Evolutionary conservation across 2,113 vertebrate genomes (phyloP).

Genomic region (Triplophysa rosa): DNA sequence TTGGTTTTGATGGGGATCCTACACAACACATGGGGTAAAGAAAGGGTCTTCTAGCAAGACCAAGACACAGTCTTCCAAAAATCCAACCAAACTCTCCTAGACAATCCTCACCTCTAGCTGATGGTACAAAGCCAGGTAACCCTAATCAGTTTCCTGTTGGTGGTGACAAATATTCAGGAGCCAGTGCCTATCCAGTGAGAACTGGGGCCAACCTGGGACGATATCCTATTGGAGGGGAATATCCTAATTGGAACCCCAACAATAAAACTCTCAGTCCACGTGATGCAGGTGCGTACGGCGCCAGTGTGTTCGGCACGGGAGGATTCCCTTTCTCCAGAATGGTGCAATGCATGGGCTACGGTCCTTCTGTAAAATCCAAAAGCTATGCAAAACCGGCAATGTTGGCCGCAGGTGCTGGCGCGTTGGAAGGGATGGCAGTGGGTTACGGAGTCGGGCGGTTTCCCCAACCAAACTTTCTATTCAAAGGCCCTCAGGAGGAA

Average conservation of each 20-base stretch:
- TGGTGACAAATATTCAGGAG: slow-evolving; percentile 34
- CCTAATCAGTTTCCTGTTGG: slow-evolving; percentile 48
- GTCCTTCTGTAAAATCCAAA: slow-evolving; percentile 63
- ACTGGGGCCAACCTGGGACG: slow-evolving; percentile 53
- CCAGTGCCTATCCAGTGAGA: slow-evolving; percentile 44
- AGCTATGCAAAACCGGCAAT: slow-evolving; percentile 68
- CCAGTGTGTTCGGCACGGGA: slow-evolving; percentile 54
- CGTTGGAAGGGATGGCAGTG: slow-evolving; percentile 68
- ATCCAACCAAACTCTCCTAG: slow-evolving; percentile 64
- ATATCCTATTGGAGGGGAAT: slow-evolving; percentile 60
- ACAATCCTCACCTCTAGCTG: slow-evolving; percentile 48
- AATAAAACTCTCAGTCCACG: slow-evolving; percentile 70
- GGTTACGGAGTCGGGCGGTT: no score
- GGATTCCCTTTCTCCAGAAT: slow-evolving; percentile 70
- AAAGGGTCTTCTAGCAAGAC: slow-evolving; percentile 40
- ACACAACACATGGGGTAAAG: slow-evolving; percentile 59
- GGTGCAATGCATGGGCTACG: slow-evolving; percentile 60
- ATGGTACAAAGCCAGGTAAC: slow-evolving; percentile 48
- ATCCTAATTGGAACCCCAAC: slow-evolving; percentile 74
- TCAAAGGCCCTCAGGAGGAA: slow-evolving; percentile 66
- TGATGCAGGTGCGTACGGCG: slow-evolving; percentile 65
- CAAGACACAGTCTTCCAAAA: slow-evolving; percentile 29
- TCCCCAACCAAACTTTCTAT: no score
- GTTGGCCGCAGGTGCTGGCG: slow-evolving; percentile 67
- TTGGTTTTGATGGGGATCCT: slow-evolving; percentile 60